Base-by-base conservation (phyloP, 2,113 vertebrate species). In the Nothobranchius furzeri region DNA sequence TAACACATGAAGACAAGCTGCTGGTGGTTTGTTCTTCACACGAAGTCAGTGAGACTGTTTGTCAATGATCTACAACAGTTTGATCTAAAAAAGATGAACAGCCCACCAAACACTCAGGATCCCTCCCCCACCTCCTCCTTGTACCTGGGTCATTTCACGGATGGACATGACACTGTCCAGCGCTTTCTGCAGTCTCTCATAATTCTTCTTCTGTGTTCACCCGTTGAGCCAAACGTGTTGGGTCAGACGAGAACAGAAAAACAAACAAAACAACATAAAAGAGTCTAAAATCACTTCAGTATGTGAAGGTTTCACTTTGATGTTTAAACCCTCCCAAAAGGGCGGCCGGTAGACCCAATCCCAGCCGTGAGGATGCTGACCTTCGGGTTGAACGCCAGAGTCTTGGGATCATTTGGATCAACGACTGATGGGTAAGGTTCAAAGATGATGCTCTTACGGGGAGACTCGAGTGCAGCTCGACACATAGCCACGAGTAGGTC, bases 131-230 rank as follows among this genome's bases (percentile, higher is more conserved):
- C 37, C 9, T 43, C n/a, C 61, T 57, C 7, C 35, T 78, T 57
- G 40, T 95, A 99, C 98, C 96, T 99, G 98, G 70, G 97, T 99
- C 98, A 99, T 99, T 91, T 99, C 98, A 72, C 98, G 93, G 78
- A 99, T 99, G 75, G 98, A 99, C 98, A 99, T 99, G 73, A 99
- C 97, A 36, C 98, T 99, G 87, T 99, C 98, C 92, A 99, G 83
- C 7, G 98, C 98, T 91, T 98, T 98, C 92, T 99, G 98, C 88
- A 99, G 93, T 75, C 98, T 94, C 87, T 99, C 98, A 1, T 99
- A 99, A 92, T 99, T 99, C 93, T 99, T 99, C 89, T 99, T 99
- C 98, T 99, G 90, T 87, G 81, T 75, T 81, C 37, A 2, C 7
- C 72, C 58, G 87, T 71, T 79, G 60, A 86, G 65, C 81, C 80